These are phyloP conservation scores for Isurus oxyrinchus DNA, from an alignment of 2,113 vertebrate genomes.

Conservation along the genomic window DNA sequence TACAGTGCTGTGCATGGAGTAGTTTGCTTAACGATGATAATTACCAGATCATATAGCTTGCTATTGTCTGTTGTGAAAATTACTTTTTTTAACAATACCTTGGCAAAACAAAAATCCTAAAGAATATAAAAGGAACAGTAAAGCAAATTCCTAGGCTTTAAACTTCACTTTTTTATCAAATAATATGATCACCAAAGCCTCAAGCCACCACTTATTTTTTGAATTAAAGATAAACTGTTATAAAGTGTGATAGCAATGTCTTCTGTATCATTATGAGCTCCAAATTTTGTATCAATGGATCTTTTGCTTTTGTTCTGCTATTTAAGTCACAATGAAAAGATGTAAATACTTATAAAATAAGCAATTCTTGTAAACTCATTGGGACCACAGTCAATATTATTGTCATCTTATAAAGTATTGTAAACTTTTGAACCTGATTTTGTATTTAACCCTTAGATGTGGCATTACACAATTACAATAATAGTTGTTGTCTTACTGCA, in stretches of 20 bases:
- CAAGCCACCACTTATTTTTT: background rate
- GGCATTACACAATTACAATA: background rate
- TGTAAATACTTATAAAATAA: background rate
- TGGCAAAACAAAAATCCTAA: background rate
- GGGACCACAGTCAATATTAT: background rate
- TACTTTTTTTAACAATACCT: background rate
- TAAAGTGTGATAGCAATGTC: background rate
- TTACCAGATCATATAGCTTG: background rate
- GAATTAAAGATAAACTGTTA: background rate
- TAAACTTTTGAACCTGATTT: background rate
- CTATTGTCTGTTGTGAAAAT: background rate
- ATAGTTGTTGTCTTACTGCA: background rate
- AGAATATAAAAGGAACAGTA: background rate
- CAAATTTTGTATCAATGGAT: background rate
- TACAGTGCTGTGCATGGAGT: background rate
- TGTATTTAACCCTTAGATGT: background rate
- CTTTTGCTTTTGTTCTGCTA: background rate
- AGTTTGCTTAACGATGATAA: background rate
- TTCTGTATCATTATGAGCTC: background rate
- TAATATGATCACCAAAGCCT: background rate
- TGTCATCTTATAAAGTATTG: background rate
- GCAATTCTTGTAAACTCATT: background rate
- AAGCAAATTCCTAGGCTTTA: background rate
- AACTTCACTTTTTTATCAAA: background rate
- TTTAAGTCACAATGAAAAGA: background rate